Evolutionary conservation across 1,140 invertebrate genomes (phyloP).

Genomic region (Rhagoletis zephyria): DNA sequence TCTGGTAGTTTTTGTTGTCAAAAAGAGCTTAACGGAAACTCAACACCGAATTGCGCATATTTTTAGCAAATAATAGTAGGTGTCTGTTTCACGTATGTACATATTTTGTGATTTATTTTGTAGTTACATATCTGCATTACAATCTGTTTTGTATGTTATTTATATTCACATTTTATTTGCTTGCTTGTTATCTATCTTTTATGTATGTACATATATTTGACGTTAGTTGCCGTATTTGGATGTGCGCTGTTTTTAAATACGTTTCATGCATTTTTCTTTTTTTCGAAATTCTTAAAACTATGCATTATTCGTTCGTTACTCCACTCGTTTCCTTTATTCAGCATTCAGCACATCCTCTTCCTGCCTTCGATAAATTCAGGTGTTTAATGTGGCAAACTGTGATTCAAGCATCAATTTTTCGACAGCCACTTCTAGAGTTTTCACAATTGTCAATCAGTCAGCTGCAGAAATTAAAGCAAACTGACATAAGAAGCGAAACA

Average conservation of each 20-base stretch:
- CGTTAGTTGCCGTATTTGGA: neutral
- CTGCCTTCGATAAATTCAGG: neutral
- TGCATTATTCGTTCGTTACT: neutral
- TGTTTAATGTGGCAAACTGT: neutral
- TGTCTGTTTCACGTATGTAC: neutral
- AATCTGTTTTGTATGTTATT: neutral
- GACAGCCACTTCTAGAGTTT: neutral
- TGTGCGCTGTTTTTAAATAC: neutral
- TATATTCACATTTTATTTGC: neutral
- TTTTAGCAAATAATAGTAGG: slow-evolving; percentile 9
- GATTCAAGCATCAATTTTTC: neutral
- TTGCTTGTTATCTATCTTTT: neutral
- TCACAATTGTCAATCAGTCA: neutral
- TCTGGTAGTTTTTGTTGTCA: neutral
- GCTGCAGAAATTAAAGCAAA: neutral
- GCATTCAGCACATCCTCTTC: neutral
- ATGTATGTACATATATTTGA: slow-evolving; percentile 14
- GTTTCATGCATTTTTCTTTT: neutral
- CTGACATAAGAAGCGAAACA: slow-evolving; percentile 3
- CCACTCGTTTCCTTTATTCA: neutral
- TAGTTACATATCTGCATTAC: neutral
- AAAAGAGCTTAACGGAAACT: slow-evolving; percentile 25
- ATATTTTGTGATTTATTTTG: neutral
- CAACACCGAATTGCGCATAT: slow-evolving; percentile 29
- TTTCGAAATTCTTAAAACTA: neutral